Conservation (phyloP, 2,797 vertebrate genomes). For the Furcifer pardalis region DNA sequence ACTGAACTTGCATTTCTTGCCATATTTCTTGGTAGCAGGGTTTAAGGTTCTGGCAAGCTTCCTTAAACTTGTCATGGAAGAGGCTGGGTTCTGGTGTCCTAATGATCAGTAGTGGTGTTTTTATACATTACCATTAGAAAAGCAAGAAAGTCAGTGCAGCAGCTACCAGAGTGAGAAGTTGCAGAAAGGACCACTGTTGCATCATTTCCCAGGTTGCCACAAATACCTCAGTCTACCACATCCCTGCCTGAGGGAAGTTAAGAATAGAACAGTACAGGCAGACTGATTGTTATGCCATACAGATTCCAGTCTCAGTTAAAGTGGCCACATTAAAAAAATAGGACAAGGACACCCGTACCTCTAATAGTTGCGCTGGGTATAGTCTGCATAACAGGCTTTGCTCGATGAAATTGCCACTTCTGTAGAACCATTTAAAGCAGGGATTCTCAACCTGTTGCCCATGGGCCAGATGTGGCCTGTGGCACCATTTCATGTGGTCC, state of each 20-base stretch:
- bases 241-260: neutral
- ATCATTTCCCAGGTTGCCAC: neutral
- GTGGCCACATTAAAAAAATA: too few relatives aligned
- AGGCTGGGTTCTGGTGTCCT: neutral
- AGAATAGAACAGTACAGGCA: neutral
- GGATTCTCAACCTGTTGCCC: too few relatives aligned
- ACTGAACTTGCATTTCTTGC: neutral
- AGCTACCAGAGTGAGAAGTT: neutral
- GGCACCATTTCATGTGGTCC: too few relatives aligned
- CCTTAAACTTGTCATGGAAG: neutral
- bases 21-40: neutral
- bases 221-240: neutral
- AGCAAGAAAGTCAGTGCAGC: neutral
- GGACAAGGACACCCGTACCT: too few relatives aligned
- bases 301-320: neutral
- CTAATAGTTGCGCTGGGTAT: too few relatives aligned
- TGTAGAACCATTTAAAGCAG: too few relatives aligned
- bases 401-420: too few relatives aligned
- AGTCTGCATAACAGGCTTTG: neutral
- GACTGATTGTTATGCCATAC: neutral
- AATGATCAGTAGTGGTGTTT: neutral
- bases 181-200: neutral
- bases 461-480: too few relatives aligned
- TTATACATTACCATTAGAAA: neutral
- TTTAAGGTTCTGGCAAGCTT: neutral